Percentiles rank a stretch among this genome's conserved stretches.
These are phyloP conservation scores for Graphium colonna DNA, from an alignment of 2,888 invertebrate species.

Conservation along the genomic window DNA sequence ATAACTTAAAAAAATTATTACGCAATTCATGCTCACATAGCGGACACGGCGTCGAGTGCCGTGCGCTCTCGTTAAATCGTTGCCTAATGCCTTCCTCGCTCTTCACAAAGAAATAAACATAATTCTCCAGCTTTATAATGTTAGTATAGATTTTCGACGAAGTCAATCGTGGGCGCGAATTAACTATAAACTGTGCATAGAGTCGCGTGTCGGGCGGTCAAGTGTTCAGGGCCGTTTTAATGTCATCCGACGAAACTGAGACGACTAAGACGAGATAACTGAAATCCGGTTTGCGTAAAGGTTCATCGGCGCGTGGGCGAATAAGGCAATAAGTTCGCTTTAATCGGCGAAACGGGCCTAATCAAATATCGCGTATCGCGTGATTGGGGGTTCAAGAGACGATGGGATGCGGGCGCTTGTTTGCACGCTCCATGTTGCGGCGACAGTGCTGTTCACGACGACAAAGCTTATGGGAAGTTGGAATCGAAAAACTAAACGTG, in stretches of 20 bases:
- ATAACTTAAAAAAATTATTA: too few species aligned
- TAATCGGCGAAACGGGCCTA: slow-evolving; percentile 78
- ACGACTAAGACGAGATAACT: slow-evolving; percentile 38
- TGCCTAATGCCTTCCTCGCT: too few species aligned
- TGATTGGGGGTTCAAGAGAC: slow-evolving; percentile 72
- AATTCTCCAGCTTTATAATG: too few species aligned
- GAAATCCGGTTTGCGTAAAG: slow-evolving; percentile 48
- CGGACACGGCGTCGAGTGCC: too few species aligned
- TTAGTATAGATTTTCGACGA: too few species aligned
- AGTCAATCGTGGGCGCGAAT: slow-evolving; percentile 9
- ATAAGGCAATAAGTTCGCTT: slow-evolving; percentile 76
- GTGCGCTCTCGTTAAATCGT: too few species aligned
- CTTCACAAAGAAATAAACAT: too few species aligned
- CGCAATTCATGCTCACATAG: too few species aligned
- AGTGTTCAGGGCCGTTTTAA: slow-evolving; percentile 56
- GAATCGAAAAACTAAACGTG: slow-evolving; percentile 1
- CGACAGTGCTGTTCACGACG: too few species aligned
- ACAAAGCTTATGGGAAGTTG: too few species aligned
- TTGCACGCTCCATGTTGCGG: slow-evolving; percentile 64
- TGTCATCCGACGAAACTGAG: slow-evolving; percentile 48
- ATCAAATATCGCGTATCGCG: slow-evolving; percentile 77
- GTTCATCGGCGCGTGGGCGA: slow-evolving; percentile 62
- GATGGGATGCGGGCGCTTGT: slow-evolving; percentile 45
- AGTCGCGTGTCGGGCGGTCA: slow-evolving; percentile 31
- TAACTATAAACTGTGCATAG: slow-evolving; percentile 23